phyloP scores from a whole-genome alignment of 2,113 vertebrate genomes.

The Murina feae region DNA sequence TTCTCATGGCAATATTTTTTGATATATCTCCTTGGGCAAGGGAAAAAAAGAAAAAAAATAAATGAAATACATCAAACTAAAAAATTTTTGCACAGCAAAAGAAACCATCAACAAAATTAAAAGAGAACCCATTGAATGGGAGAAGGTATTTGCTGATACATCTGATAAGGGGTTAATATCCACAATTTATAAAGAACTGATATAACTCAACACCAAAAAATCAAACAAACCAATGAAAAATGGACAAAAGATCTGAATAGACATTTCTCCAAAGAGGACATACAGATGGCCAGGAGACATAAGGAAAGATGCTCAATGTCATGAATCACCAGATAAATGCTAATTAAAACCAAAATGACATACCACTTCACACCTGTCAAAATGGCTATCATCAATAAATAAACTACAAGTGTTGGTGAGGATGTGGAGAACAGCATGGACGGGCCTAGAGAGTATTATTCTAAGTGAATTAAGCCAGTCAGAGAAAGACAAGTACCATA shows the following conservation, averaged over 20 bases:
- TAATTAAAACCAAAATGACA: neutral
- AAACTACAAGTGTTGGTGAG: neutral
- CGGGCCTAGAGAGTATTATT: neutral
- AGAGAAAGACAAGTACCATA: neutral
- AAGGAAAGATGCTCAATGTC: neutral
- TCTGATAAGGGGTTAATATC: neutral
- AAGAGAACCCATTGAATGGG: neutral
- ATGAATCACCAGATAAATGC: neutral
- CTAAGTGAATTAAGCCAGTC: neutral
- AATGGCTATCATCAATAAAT: neutral
- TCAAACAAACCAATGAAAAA: neutral
- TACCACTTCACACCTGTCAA: neutral
- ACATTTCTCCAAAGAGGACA: neutral
- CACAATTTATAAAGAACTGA: neutral
- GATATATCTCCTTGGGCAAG: neutral
- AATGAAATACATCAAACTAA: neutral
- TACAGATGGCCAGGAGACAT: neutral
- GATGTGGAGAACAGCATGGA: neutral
- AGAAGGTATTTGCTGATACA: neutral
- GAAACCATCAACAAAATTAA: neutral
- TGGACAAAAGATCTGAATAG: neutral
- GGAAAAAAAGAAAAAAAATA: neutral
- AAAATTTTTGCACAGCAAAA: neutral
- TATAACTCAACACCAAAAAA: neutral
- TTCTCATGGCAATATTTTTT: neutral